These are phyloP conservation scores for Brevipalpus yothersi DNA, from an alignment of 1,140 invertebrate genomes.

Conservation along the genomic window DNA sequence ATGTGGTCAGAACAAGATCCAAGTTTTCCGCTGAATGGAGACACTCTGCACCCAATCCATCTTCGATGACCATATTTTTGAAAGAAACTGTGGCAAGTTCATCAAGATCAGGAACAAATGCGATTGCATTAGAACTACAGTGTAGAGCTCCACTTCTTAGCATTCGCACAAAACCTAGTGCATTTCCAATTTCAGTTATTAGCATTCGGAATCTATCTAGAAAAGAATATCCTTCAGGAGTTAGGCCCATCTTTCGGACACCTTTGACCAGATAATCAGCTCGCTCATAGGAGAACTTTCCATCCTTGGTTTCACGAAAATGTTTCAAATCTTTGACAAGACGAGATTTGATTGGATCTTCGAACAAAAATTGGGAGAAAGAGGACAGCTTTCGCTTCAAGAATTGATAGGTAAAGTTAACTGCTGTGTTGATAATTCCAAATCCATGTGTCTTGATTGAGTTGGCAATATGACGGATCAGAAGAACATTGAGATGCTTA, in stretches of 20 bases:
- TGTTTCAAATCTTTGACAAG: slow-evolving; percentile 21
- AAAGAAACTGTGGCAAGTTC: slow-evolving; percentile 31
- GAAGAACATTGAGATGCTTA: slow-evolving; percentile 87
- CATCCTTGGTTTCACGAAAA: slow-evolving; percentile 8
- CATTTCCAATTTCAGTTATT: slow-evolving; percentile 86
- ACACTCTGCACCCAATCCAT: slow-evolving; percentile 30
- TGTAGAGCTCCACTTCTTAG: slow-evolving; percentile 78
- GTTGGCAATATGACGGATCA: slow-evolving; percentile 83
- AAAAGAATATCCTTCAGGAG: slow-evolving; percentile 54
- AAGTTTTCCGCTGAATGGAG: slow-evolving; percentile 40
- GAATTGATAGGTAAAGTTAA: slow-evolving; percentile 90
- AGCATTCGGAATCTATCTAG: slow-evolving; percentile 76
- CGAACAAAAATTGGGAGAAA: slow-evolving; percentile 92
- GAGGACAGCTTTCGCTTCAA: slow-evolving; percentile 73
- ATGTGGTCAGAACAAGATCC: slow-evolving; percentile 44
- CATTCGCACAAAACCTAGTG: slow-evolving; percentile 82
- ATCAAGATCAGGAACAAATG: slow-evolving; percentile 64
- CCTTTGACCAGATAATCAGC: slow-evolving; percentile 85
- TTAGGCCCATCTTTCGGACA: slow-evolving; percentile 64
- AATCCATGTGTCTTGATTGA: slow-evolving; percentile 91
- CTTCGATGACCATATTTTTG: slow-evolving; percentile 23
- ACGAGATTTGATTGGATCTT: slow-evolving; percentile 91
- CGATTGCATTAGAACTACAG: slow-evolving; percentile 65
- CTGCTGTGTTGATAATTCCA: slow-evolving; percentile 90
- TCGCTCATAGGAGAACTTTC: slow-evolving; percentile 46